These are phyloP conservation scores for Perccottus glenii DNA, from an alignment of 2,113 vertebrate genomes.

Conservation along the genomic window DNA sequence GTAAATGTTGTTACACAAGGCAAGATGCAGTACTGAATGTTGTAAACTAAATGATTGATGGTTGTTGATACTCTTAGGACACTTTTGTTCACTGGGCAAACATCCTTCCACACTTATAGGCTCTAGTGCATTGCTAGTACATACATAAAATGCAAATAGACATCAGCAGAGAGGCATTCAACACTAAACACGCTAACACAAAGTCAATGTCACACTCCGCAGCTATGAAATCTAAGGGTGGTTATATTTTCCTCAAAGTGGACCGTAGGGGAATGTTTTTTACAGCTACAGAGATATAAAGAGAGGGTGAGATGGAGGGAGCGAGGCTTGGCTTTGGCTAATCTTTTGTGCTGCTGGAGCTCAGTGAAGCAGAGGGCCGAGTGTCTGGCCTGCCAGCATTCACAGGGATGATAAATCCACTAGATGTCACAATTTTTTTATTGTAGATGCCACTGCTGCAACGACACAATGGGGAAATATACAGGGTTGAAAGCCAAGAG, in stretches of 20 bases:
- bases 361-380: constrained; percentile 7
- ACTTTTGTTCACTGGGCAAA: neutral
- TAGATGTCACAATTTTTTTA: constrained; percentile 41
- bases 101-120: neutral
- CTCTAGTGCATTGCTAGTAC: neutral
- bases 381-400: constrained; percentile 13
- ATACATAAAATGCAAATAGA: neutral
- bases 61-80: neutral
- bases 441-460: constrained; percentile 8
- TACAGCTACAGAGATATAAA: constrained; percentile 16
- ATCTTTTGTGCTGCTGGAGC: constrained; percentile 19
- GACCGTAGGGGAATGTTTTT: neutral
- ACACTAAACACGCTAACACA: constrained; percentile 14
- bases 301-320: constrained; percentile 21
- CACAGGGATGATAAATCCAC: constrained; percentile 26
- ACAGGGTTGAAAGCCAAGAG: neutral
- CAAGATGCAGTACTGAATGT: neutral
- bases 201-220: neutral
- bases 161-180: neutral
- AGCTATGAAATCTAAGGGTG: constrained; percentile 1
- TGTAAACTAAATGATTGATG: constrained; percentile 6
- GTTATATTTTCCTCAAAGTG: constrained; percentile 7
- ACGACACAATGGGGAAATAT: neutral
- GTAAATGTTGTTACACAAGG: neutral
- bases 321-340: constrained; percentile 13